A percentile compares a stretch with the other conserved stretches of the same genome.
Evolutionary conservation across 37 sponge, comb jelly and placozoan species (phyloP).

Genomic region (Ephydatia muelleri): DNA sequence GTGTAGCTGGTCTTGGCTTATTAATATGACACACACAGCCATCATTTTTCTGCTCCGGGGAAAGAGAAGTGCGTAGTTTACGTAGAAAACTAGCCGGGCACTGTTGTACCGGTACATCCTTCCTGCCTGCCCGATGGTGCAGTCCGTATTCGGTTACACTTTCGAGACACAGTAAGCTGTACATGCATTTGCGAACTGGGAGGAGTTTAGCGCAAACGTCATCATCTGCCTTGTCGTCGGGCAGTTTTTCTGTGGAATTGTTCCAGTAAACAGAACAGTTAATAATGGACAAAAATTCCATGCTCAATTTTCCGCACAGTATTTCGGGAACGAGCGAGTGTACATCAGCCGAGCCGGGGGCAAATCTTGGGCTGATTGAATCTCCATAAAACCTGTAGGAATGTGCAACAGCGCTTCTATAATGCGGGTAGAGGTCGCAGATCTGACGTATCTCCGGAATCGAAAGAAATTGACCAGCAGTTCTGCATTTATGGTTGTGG

Average conservation of each 20-base stretch:
- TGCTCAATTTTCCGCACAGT: not conserved
- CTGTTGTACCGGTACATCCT: too few relatives aligned
- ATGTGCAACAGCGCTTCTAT: not conserved
- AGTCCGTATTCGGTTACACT: conserved; percentile 7
- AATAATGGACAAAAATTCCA: not conserved
- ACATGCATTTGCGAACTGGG: not conserved
- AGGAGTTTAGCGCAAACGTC: not conserved
- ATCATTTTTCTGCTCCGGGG: not conserved
- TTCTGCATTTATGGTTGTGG: not conserved
- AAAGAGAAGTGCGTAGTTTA: not conserved
- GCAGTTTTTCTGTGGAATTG: not conserved
- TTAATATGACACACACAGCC: not conserved
- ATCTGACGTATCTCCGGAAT: not conserved
- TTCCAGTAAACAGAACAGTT: not conserved
- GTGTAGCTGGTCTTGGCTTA: not conserved
- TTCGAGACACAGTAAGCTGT: not conserved
- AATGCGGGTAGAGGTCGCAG: not conserved
- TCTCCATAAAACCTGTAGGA: not conserved
- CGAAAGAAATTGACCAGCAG: not conserved
- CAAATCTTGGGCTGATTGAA: not conserved
- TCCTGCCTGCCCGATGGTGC: too few relatives aligned
- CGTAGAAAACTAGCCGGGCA: too few relatives aligned
- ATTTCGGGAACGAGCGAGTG: not conserved
- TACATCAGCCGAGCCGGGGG: not conserved
- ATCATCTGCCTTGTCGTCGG: not conserved